These are phyloP conservation scores for Lithophane ornitopus DNA, from an alignment of 2,888 invertebrate species.

Conservation along the genomic window DNA sequence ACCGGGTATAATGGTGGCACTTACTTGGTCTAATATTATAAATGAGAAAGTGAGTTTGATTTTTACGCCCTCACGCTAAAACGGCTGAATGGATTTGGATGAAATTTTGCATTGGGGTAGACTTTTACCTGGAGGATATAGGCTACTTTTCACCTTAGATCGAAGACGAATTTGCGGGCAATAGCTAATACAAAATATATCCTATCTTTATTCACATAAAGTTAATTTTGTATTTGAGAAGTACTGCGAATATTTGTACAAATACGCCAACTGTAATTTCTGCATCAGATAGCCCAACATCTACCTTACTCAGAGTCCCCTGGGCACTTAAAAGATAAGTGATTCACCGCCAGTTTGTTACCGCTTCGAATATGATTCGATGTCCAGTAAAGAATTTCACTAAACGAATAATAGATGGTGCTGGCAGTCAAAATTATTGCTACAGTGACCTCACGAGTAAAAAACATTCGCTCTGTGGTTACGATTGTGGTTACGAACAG, in stretches of 20 bases:
- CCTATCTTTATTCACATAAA: background rate
- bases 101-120: no score
- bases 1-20: background rate
- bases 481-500: background rate
- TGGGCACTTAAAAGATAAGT: background rate
- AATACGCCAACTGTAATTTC: background rate
- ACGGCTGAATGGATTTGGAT: no score
- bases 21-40: background rate
- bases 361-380: background rate
- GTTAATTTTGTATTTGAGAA: background rate
- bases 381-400: background rate
- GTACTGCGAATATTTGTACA: background rate
- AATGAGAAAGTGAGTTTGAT: no score
- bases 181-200: background rate
- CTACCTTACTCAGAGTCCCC: no score
- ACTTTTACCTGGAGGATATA: no score
- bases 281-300: background rate
- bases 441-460: background rate
- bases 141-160: no score
- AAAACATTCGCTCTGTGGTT: background rate
- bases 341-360: background rate
- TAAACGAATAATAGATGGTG: constrained; percentile 27
- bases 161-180: no score
- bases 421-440: background rate
- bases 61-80: no score